Percentiles rank a stretch among this genome's conserved stretches.
phyloP scores from a whole-genome alignment of 2,113 vertebrate genomes.

The Glaucomys volans region DNA sequence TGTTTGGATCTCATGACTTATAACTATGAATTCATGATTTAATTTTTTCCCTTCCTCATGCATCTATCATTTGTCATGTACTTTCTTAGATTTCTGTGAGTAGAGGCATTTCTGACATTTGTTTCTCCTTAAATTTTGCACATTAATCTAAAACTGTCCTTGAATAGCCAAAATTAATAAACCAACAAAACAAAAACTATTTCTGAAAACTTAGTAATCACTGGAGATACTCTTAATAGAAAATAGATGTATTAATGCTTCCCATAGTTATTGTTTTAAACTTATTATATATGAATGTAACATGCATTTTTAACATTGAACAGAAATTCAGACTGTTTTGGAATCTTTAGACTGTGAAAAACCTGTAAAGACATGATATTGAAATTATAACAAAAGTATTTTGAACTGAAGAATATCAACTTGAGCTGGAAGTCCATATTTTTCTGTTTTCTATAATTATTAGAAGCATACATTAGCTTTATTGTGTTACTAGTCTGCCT shows the following conservation, averaged over 20 bases:
- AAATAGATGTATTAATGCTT: background rate
- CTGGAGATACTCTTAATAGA: background rate
- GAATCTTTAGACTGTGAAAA: background rate
- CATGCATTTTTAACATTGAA: background rate
- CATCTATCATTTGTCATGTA: background rate
- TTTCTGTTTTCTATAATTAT: constrained; percentile 44
- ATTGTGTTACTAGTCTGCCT: background rate
- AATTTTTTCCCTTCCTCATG: background rate
- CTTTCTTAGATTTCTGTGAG: background rate
- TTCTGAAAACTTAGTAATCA: background rate
- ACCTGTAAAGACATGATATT: background rate
- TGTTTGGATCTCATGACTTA: background rate
- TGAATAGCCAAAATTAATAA: background rate
- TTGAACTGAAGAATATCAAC: background rate
- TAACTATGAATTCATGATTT: background rate
- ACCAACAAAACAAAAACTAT: background rate
- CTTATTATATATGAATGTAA: background rate
- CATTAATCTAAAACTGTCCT: background rate
- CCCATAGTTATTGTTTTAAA: background rate
- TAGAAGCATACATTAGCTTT: background rate
- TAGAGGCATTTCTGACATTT: background rate
- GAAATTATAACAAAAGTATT: constrained; percentile 13
- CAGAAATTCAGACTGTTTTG: background rate
- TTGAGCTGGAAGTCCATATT: background rate
- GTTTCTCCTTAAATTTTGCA: background rate